A percentile compares a stretch with the other conserved stretches of the same genome.
phyloP scores from a whole-genome alignment of 2,797 vertebrate species.

The Trichosurus vulpecula region DNA sequence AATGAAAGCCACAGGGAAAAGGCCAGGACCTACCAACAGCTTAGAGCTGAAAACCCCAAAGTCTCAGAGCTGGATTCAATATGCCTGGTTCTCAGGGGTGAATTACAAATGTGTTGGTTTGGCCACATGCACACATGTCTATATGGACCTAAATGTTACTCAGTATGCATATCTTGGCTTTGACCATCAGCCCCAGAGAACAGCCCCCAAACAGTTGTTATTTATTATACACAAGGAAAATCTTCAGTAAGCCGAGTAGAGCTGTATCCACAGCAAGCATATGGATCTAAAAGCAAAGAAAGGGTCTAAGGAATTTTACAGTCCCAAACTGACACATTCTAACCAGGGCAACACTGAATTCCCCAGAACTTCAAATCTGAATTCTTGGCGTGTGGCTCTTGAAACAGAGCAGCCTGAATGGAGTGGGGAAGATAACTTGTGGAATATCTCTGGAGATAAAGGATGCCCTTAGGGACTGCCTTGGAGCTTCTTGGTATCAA shows the following conservation, averaged over 20 bases:
- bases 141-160: neutral
- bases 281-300: neutral
- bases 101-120: neutral
- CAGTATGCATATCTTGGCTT: neutral
- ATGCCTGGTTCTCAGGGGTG: neutral
- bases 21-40: neutral
- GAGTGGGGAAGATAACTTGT: neutral
- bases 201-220: neutral
- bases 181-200: neutral
- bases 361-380: neutral
- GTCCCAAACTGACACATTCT: neutral
- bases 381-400: neutral
- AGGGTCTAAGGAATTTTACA: neutral
- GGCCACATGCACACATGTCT: neutral
- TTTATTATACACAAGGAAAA: neutral
- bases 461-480: neutral
- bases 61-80: conserved; percentile 7
- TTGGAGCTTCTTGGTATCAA: neutral
- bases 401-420: neutral
- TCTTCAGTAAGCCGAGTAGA: neutral
- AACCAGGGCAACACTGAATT: neutral
- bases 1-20: neutral
- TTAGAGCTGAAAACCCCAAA: neutral
- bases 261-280: neutral
- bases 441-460: neutral